Evolutionary conservation across 2,113 vertebrate species (phyloP), one percentile per base, ranked within the genome.

Genomic region (Vicugna pacos): DNA sequence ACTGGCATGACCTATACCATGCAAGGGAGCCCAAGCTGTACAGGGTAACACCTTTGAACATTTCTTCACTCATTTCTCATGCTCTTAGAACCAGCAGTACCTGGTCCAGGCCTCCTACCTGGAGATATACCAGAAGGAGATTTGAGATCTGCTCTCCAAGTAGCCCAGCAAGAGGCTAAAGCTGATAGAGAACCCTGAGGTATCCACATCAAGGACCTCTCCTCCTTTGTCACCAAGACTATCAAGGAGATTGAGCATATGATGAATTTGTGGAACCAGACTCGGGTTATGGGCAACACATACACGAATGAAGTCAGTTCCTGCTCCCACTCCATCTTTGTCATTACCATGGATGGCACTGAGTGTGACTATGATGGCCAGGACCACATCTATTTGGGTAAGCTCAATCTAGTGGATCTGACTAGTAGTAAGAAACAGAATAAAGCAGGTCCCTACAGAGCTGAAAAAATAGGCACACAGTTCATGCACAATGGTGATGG

Each of bases 111-210:
- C 99, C 22, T 99, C 99, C 0, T 99, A 99, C 96, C 97, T 99
- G 91, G 99, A 99, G 98, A 99, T 99, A 97, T 99, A 99, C 97
- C 99, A 99, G 98, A 99, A 99, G 98, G 99, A 99, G 94, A 99
- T 99, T 96, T 93, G 99, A 83, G 99, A 99, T 65, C 99, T 99
- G n/a, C 98, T 99, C 52, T 99, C 99, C 97, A 99, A 99, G 93
- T 99, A 99, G 96, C 99, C 99, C 95, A 99, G 96, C 97, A 99
- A 98, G 98, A 99, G 99, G 87, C 98, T 99, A 96, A 99, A 99
- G 97, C 98, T 99, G 30, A 99, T 99, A 93, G 99, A 99, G 93
- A 99, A 98, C 84, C 98, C 99, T 0, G 99, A 99, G 99, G 99
- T 0, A 99, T 99, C 8, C 99, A 99, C 92, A 99, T 99, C 93